Base-by-base conservation (phyloP, 2,797 vertebrate genomes). In the Xiphophorus birchmanni region DNA sequence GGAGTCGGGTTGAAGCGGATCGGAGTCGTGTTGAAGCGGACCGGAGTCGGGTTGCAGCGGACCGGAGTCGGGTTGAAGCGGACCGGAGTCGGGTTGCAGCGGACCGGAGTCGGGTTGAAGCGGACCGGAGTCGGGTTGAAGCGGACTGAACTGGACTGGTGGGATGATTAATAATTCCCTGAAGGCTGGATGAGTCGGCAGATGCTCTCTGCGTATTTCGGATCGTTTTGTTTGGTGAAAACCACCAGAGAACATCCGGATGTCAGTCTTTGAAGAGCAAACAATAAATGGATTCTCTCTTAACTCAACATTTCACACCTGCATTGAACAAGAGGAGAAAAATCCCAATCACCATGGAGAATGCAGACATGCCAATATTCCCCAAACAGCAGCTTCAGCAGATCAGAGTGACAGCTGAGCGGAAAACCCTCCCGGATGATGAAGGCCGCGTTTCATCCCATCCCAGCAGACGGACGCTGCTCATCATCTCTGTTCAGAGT, bases 371-470 rank as follows among this genome's bases (percentile, higher is more conserved):
- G 71, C 60, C 73, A 65, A 35, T 85, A 58, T 71, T 47, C 44
- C 40, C 5, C 74, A 44, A 81, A 87, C 81, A 71, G 77, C 50
- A 84, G 84, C 78, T 75, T 47, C 44, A 44, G 37, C 73, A 82
- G 48, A 89, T 79, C 83, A 48, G 47, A 23, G 50, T 73, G 69
- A 60, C 74, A 88, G 73, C 58, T 47, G 29, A 42, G 54, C 73
- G 77, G 76, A 65, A 75, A 81, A 83, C 76, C 50, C 35, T 73
- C n/a, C 5, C 75, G 44, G 80, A n/a, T 81, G 85, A 86, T 81
- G 85, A 11, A n/a, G 69, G 40, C 74, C 32, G 44, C 75, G 80
- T 84, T 87, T 91, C 52, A 76, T 90, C 86, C 87, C 78, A 60
- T 35, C 48, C 75, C 78, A 78, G 72, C 79, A 86, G 84, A 90